Base-by-base conservation (phyloP, 1,140 invertebrate species). In the Nixonia krombeini region DNA sequence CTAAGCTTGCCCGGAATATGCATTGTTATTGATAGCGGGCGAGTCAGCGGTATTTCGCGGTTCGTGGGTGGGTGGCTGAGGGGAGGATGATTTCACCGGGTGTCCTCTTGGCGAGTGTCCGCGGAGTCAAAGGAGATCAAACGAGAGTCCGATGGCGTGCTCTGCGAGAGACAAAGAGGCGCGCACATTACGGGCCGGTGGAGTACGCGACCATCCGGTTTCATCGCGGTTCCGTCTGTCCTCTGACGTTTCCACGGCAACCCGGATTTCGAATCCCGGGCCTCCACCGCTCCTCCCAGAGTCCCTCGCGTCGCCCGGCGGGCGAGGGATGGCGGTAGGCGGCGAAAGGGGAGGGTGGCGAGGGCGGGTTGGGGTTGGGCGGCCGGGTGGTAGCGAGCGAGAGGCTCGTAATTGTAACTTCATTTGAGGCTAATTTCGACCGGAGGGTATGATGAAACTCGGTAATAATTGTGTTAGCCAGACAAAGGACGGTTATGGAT, bases 401-500 rank as follows among this genome's bases (percentile, higher is more conserved):
- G 76, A 75, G 70, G 59, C 58, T 73, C 75, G 81, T 85, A 85
- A 85, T 85, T 85, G 82, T 85, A 85, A 85, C 82, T 85, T 84
- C 82, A 83, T 85, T 85, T 85, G 80, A 80, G 78, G 81, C 84
- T 85, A 85, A 85, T 85, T 85, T 81, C 72, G 72, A 74, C 55
- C 73, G 61, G 78, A 78, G 79, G 74, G 76, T 84, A 85, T 85
- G 83, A 85, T 85, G 81, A 85, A 85, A 84, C 81, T 76, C 76
- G 72, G 78, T 82, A 83, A 84, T 85, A 85, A 85, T 85, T 80
- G 78, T 70, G 72, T 85, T 85, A 85, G 72, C 76, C 67, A 83
- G 81, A 85, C 83, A 85, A 85, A 85, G 80, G 82, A 80, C 59
- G 79, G 83, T 85, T 85, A 85, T 85, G 82, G 84, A 85, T 85